Conservation (phyloP, 2,113 vertebrate genomes). For the Pardalotus punctatus region DNA sequence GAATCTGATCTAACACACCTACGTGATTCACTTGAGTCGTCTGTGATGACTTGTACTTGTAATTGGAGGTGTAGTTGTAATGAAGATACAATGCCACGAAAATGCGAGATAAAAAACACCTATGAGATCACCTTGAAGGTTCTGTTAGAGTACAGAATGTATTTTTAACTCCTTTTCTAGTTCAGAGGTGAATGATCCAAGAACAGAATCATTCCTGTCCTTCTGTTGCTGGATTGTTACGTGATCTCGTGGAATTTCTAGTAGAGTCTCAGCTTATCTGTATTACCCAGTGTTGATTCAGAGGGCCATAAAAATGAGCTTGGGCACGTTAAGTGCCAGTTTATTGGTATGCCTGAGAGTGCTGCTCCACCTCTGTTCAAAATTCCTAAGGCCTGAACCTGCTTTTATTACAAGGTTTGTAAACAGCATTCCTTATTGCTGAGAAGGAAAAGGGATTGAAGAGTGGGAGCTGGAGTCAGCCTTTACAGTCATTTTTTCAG, state of each 20-base stretch:
- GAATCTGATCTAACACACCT: background rate
- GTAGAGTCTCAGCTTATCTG: background rate
- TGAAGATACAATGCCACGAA: background rate
- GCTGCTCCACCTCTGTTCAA: background rate
- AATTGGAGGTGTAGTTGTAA: background rate
- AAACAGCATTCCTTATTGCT: background rate
- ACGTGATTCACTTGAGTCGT: background rate
- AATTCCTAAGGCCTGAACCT: background rate
- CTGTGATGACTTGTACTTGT: background rate
- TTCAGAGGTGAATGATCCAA: background rate
- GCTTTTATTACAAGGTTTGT: background rate
- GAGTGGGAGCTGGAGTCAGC: background rate
- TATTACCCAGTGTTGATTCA: constrained; percentile 1
- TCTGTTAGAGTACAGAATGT: background rate
- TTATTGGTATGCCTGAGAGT: background rate
- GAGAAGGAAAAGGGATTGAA: background rate
- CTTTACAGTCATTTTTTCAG: background rate
- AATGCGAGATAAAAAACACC: background rate
- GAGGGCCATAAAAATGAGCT: background rate
- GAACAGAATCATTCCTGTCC: background rate
- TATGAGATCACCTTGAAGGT: background rate
- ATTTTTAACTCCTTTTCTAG: background rate
- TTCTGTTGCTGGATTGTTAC: background rate
- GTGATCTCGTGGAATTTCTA: background rate
- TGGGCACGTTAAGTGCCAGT: background rate